phyloP scores from a whole-genome alignment of 2,113 vertebrate species.

The Brachypteracias leptosomus region DNA sequence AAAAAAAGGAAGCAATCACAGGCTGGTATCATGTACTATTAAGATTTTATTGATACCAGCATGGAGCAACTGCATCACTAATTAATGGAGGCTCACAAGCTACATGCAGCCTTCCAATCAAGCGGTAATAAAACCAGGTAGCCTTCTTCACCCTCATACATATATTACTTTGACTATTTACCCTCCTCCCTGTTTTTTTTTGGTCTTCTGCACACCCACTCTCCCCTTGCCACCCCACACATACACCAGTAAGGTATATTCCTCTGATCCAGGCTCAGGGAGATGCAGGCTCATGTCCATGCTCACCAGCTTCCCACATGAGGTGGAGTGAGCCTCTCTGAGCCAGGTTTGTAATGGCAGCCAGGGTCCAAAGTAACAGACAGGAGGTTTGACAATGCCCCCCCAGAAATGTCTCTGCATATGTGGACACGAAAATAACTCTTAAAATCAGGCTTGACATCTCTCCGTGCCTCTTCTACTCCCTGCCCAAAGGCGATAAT shows the following conservation, averaged over 20 bases:
- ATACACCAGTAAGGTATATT: not conserved
- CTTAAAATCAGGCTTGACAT: not conserved
- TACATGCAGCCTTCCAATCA: not conserved
- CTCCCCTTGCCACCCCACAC: not conserved
- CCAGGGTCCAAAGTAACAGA: not conserved
- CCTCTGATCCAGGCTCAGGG: not conserved
- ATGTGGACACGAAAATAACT: not conserved
- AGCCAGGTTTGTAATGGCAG: not conserved
- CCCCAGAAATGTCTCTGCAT: not conserved
- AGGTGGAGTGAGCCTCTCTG: fast-evolving
- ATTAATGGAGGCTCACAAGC: constrained; percentile 45
- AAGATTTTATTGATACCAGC: constrained; percentile 49
- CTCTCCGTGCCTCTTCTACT: not conserved
- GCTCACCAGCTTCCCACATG: fast-evolving
- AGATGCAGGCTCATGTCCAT: not conserved
- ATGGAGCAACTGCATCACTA: constrained; percentile 17
- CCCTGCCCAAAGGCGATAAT: not conserved
- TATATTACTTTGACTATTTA: not conserved
- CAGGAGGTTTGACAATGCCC: not conserved
- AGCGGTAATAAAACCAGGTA: not conserved
- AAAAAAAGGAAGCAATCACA: constrained; percentile 16
- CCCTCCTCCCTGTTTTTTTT: not conserved
- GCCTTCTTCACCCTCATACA: not conserved
- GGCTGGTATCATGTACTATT: not conserved
- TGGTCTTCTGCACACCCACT: not conserved